Evolutionary conservation across 2,888 invertebrate species (phyloP), one percentile per base, ranked within the genome.

Genomic region (Stictocephala bisonia): DNA sequence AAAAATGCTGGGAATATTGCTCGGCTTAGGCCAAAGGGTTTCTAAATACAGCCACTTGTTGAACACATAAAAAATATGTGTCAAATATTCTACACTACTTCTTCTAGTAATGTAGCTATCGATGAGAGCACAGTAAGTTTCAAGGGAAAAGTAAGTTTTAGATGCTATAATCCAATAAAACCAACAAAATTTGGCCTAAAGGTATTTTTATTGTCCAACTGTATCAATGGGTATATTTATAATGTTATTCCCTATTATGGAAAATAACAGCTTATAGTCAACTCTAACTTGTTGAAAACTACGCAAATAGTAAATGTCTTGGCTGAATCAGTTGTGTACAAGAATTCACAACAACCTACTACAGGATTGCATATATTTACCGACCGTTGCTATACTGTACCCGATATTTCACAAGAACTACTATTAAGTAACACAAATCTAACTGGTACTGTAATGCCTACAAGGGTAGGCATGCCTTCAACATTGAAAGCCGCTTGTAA

Each of bases 381-480:
- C 4, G 35, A 60, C 20, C 22, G 60, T 2, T 60, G 15, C 18
- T 60, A 60, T 13, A 60, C 31, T 7, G 22, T 27, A 11, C 60
- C 60, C 7, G 60, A 60, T n/a, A 6, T 60, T 18, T 13, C 60
- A 27, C n/a, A 11, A 31, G 31, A 60, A 60, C 26, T 60, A 15
- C 31, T 60, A 31, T 7, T 4, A 7, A 27, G 27, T 3, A 27
- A 60, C 31, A 15, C 15, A 6, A 29, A 31, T 22, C 11, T 60
- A 15, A 60, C 60, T 60, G 60, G 60, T 24, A 60, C 35, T 24
- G 60, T 60, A 15, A 60, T 31, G 31, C 24, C 56, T 20, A 56
- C 24, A 7, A 60, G 35, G 18, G n/a, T 18, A 13, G 35, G 35
- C 60, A 31, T 60, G 35, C 35, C 60, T 24, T 15, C 29, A 24